phyloP scores from a whole-genome alignment of 2,888 invertebrate species.

The Watsonalla binaria region DNA sequence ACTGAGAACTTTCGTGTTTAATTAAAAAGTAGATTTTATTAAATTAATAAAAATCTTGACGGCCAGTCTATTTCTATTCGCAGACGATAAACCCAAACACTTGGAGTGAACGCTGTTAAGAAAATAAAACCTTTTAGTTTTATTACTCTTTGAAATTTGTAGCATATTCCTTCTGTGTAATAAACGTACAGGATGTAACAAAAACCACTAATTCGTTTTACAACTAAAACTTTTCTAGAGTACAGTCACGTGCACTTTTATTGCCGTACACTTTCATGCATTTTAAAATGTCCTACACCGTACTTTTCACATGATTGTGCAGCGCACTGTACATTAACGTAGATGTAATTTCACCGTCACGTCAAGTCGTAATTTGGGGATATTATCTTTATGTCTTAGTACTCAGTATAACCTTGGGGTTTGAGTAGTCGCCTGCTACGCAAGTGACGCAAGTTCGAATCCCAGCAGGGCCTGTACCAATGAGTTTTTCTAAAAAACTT shows the following conservation, averaged over 20 bases:
- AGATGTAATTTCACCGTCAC: not conserved
- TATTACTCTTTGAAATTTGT: not conserved
- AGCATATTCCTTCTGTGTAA: not conserved
- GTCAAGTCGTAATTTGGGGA: not conserved
- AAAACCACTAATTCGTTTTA: not conserved
- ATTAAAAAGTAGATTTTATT: not conserved
- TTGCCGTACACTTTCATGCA: not conserved
- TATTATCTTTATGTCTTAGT: too few species aligned
- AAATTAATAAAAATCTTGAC: too few species aligned
- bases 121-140: not conserved
- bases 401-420: too few species aligned
- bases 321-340: not conserved
- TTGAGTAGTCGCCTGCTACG: too few species aligned
- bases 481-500: too few species aligned
- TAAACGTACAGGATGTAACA: not conserved
- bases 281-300: not conserved
- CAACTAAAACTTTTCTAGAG: not conserved
- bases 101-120: not conserved
- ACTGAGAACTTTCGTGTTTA: slow-evolving; percentile 12
- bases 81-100: not conserved
- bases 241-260: not conserved
- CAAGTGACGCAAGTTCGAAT: too few species aligned
- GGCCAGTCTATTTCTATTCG: not conserved
- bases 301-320: not conserved
- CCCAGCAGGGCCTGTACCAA: too few species aligned